phyloP scores from a whole-genome alignment of 2,888 invertebrate species.

The Latheticus oryzae region DNA sequence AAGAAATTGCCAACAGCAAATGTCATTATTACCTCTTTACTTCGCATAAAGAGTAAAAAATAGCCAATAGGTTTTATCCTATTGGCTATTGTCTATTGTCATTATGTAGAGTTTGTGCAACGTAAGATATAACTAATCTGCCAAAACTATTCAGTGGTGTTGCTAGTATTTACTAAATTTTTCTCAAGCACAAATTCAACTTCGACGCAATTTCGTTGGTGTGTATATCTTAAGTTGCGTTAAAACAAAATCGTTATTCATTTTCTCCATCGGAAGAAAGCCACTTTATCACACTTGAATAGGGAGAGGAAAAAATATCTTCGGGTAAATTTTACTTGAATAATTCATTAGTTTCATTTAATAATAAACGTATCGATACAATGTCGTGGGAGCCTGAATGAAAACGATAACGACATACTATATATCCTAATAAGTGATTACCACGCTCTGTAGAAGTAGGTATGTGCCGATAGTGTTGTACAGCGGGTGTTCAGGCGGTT shows the following conservation, averaged over 20 bases:
- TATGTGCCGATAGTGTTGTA: constrained; percentile 38
- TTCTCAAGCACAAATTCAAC: no score
- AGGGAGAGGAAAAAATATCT: background rate
- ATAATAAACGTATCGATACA: constrained; percentile 18
- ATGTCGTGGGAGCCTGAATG: constrained; percentile 18
- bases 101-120: no score
- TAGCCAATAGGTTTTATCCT: no score
- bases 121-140: no score
- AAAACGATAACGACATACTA: constrained; percentile 36
- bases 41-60: no score
- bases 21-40: no score
- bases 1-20: no score
- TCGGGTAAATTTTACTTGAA: constrained; percentile 16
- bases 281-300: constrained; percentile 32
- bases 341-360: constrained; percentile 27
- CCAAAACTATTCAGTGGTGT: no score
- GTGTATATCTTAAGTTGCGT: no score
- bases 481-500: constrained; percentile 50
- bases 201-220: no score
- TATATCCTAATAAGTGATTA: constrained; percentile 44
- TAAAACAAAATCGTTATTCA: constrained; percentile 36
- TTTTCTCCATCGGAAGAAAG: constrained; percentile 30
- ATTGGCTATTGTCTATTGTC: no score
- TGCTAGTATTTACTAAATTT: no score
- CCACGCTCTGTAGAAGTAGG: constrained; percentile 40